These are phyloP conservation scores for Microtus montanus DNA, from an alignment of 2,113 vertebrate species.

Conservation along the genomic window DNA sequence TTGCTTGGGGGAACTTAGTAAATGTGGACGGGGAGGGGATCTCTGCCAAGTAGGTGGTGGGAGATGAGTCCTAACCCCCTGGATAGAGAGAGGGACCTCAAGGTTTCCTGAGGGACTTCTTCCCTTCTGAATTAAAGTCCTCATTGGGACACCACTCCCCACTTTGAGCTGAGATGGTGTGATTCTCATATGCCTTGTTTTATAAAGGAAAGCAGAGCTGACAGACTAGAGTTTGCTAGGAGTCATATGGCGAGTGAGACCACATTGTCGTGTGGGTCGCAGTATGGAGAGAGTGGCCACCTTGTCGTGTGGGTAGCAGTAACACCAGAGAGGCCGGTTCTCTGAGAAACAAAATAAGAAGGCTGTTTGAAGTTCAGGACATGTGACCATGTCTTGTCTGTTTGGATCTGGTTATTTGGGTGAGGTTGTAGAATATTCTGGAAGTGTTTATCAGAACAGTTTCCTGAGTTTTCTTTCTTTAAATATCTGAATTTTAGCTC, in stretches of 20 bases:
- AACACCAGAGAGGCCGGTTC: not conserved
- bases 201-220: not conserved
- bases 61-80: not conserved
- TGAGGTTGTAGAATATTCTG: not conserved
- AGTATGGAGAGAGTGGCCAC: too few species aligned
- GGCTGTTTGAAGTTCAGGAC: not conserved
- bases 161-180: not conserved
- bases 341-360: not conserved
- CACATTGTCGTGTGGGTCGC: too few species aligned
- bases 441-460: not conserved
- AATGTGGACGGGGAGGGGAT: not conserved
- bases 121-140: not conserved
- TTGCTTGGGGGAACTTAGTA: not conserved
- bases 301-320: too few species aligned
- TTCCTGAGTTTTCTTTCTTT: conserved; percentile 14
- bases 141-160: not conserved
- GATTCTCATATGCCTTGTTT: not conserved
- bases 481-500: not conserved
- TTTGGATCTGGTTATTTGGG: not conserved
- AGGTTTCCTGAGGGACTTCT: not conserved
- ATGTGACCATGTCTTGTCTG: not conserved
- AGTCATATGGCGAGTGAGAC: not conserved
- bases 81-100: not conserved
- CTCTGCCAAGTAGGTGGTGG: not conserved
- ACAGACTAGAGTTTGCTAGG: not conserved